Conservation (phyloP, 2,113 vertebrate species). For the Myanophis thanlyinensis region DNA sequence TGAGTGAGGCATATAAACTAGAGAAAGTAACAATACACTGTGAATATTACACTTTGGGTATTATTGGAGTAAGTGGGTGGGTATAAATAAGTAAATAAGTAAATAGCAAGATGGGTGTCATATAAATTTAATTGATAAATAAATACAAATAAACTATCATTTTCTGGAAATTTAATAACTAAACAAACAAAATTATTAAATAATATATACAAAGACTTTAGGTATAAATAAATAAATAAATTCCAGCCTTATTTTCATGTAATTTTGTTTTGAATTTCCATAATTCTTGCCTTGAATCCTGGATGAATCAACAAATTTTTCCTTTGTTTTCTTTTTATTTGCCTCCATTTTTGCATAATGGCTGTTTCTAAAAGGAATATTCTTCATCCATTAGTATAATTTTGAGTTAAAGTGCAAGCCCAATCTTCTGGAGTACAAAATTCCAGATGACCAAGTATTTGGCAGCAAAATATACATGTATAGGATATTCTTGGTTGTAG, state of each 20-base stretch:
- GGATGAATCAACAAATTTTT: neutral
- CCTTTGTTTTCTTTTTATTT: no score
- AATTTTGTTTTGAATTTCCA: neutral
- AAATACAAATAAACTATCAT: neutral
- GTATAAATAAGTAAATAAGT: no score
- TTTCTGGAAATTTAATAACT: neutral
- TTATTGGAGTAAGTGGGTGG: no score
- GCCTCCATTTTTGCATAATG: slow-evolving; percentile 6
- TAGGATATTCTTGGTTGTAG: no score
- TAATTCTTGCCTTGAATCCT: neutral
- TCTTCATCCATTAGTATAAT: slow-evolving; percentile 54
- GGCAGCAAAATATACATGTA: no score
- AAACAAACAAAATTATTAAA: neutral
- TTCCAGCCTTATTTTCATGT: neutral
- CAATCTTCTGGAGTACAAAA: slow-evolving; percentile 27
- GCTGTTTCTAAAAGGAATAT: slow-evolving; percentile 52
- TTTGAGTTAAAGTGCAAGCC: slow-evolving; percentile 45
- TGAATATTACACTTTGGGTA: no score
- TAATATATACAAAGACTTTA: neutral
- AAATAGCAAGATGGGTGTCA: no score
- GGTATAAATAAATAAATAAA: no score
- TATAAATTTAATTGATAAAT: no score
- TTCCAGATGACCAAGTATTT: no score
- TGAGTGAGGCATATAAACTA: neutral
- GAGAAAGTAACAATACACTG: neutral